These are phyloP conservation scores for Drosophila setifemur DNA, from an alignment of 1,140 invertebrate genomes.

Conservation along the genomic window DNA sequence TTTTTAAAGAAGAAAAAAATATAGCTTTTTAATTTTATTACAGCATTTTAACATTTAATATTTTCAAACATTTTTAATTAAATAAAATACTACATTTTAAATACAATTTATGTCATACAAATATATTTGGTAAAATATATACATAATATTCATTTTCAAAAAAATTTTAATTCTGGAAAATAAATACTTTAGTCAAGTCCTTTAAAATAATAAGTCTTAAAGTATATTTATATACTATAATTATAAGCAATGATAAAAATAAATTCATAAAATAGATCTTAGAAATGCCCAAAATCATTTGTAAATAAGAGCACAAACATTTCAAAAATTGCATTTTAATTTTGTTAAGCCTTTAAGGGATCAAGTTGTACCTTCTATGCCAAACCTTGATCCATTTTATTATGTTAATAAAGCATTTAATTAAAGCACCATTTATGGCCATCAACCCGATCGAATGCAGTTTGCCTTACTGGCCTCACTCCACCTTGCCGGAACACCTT, in stretches of 20 bases:
- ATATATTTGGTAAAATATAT: too few species aligned
- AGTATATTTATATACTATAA: too few species aligned
- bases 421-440: conserved; percentile 64
- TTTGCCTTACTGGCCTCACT: conserved; percentile 9
- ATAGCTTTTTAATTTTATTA: too few species aligned
- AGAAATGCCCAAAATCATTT: neutral
- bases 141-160: too few species aligned
- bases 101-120: too few species aligned
- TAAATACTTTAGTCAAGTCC: neutral
- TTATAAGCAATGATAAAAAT: too few species aligned
- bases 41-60: too few species aligned
- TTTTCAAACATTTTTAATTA: too few species aligned
- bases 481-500: neutral
- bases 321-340: neutral
- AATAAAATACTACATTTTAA: too few species aligned
- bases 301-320: neutral
- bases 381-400: conserved; percentile 29
- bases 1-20: too few species aligned
- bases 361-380: neutral
- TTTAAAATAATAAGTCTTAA: neutral
- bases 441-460: conserved; percentile 35
- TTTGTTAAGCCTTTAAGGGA: conserved; percentile 2
- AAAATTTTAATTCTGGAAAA: neutral
- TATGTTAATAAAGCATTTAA: conserved; percentile 63
- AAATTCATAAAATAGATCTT: too few species aligned